Evolutionary conservation across 2,888 invertebrate species (phyloP), one percentile per base, ranked within the genome.

Genomic region (Tenthredo distinguenda): DNA sequence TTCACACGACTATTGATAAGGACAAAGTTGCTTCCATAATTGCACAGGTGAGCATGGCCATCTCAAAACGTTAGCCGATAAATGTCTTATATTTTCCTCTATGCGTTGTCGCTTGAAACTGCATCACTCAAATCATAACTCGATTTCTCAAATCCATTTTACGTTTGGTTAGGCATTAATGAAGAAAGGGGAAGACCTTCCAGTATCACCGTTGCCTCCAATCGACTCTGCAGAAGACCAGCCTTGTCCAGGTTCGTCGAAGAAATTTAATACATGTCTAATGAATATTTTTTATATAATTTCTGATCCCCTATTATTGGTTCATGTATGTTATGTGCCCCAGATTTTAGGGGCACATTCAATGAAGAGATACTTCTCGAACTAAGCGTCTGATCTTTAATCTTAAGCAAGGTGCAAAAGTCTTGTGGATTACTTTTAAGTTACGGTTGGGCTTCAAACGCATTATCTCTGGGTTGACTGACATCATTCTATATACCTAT

Each of bases 11-110:
- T 88, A 93, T 95, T 89, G 96, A 96, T 93, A 95, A 95, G 94
- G 96, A 96, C 92, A 96, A 96, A 93, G 96, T 96, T 91, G 96
- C 96, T 90, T 95, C 95, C 91, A 96, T 97, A 93, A 96, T 97
- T 89, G 96, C 95, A 91, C 95, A 96, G 95, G 96, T 96, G 93
- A 94, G 93, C 93, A 88, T 86, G 15, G 37, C 37, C 71, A 4
- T 74, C 21, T 26, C 21, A 15, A 43, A 43, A 47, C 10, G 4
- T 10, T 5, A 5, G 31, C 10, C 6, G 6, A 34, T 34, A 18
- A 1, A 7, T 34, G 18, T 34, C 12, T 2, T 34, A 68, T 7
- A 34, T 18, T 68, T 31, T 18, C 6, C 1, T 58, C 21, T n/a
- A 68, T 68, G 1, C 26, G 15, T 34, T 68, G 3, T 37, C 37